Evolutionary conservation across 2,113 vertebrate species (phyloP).

Genomic region (Mus spicilegus): DNA sequence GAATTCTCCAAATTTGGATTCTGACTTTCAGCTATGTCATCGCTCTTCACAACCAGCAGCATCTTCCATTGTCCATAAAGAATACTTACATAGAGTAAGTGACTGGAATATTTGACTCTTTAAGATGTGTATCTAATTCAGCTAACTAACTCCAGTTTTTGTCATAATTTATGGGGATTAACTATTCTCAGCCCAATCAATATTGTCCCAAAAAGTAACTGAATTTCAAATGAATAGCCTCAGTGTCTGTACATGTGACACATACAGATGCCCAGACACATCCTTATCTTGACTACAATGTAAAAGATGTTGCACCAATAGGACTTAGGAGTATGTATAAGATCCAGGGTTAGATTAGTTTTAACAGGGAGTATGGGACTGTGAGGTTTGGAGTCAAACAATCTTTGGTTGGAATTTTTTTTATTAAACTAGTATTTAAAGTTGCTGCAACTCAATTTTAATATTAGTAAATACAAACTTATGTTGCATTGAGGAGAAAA

Average conservation of each 20-base stretch:
- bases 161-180: not conserved
- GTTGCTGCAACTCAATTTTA: conserved; percentile 12
- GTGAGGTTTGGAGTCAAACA: conserved; percentile 11
- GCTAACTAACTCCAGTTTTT: conserved; percentile 48
- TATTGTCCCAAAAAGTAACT: conserved; percentile 29
- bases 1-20: conserved; percentile 32
- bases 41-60: not conserved
- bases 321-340: not conserved
- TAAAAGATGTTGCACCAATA: not conserved
- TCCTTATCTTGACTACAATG: not conserved
- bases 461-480: conserved; percentile 23
- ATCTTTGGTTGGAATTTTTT: conserved; percentile 11
- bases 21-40: conserved; percentile 47
- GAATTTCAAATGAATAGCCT: conserved; percentile 13
- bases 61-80: conserved; percentile 14
- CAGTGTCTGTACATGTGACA: not conserved
- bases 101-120: conserved; percentile 28
- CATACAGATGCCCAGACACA: not conserved
- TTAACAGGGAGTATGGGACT: not conserved
- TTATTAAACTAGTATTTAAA: not conserved
- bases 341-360: not conserved
- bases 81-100: not conserved
- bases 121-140: not conserved
- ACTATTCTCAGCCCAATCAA: not conserved
- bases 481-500: conserved; percentile 35